phyloP scores from a whole-genome alignment of 2,797 vertebrate species.

The Buceros bicornis region DNA sequence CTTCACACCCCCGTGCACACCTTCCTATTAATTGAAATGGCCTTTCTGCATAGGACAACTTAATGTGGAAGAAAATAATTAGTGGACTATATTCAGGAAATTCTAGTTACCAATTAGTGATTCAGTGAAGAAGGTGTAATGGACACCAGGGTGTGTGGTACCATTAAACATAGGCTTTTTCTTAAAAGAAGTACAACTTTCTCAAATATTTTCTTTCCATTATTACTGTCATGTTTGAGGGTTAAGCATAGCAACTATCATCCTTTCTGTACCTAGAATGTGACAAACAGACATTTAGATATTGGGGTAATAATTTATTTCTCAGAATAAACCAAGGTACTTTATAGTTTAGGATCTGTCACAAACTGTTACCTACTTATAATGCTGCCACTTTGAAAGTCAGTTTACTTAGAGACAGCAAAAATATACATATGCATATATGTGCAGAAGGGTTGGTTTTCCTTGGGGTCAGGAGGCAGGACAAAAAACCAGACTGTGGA shows the following conservation, averaged over 20 bases:
- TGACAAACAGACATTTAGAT: neutral
- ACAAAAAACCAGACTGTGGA: neutral
- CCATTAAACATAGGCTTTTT: neutral
- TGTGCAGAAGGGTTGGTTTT: neutral
- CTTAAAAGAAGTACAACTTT: neutral
- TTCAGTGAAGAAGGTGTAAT: neutral
- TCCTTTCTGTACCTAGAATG: neutral
- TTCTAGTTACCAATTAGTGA: constrained; percentile 46
- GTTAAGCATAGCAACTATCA: neutral
- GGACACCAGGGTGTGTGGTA: neutral
- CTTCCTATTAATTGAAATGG: constrained; percentile 51
- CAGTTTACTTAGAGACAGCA: neutral
- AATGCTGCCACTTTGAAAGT: neutral
- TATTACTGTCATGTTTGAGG: neutral
- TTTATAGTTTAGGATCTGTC: neutral
- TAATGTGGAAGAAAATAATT: constrained; percentile 64
- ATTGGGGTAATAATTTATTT: neutral
- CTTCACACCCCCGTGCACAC: constrained; percentile 12
- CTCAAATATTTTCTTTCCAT: neutral
- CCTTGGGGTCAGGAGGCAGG: neutral
- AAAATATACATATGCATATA: neutral
- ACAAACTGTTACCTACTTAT: neutral
- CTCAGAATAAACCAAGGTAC: neutral
- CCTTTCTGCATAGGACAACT: constrained; percentile 44
- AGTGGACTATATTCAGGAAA: constrained; percentile 53